Conservation (phyloP, 2,888 invertebrate species). For the Campoplex capitator region DNA sequence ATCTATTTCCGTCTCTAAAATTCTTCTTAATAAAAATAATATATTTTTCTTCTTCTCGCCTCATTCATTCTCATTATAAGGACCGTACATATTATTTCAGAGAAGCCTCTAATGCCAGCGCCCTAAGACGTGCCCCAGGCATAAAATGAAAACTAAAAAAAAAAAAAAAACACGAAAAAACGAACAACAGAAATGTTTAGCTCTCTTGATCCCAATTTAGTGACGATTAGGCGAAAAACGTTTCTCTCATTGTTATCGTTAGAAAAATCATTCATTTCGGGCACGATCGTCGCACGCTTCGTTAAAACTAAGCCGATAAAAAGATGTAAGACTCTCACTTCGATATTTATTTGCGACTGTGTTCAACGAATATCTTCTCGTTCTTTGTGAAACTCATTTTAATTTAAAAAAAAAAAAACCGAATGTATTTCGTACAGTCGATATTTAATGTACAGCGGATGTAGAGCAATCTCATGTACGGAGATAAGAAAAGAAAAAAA, state of each 20-base stretch:
- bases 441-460: constrained; percentile 66
- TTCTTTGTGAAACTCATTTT: constrained; percentile 7
- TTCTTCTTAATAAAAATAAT: constrained; percentile 29
- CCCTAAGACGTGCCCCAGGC: constrained; percentile 50
- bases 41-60: constrained; percentile 21
- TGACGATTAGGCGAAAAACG: constrained; percentile 32
- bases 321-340: constrained; percentile 36
- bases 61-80: constrained; percentile 51
- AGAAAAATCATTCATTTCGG: constrained; percentile 25
- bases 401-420: constrained; percentile 5
- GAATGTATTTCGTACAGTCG: constrained; percentile 49
- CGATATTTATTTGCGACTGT: constrained; percentile 37
- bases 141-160: constrained; percentile 20
- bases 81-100: constrained; percentile 64
- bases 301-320: constrained; percentile 21
- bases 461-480: constrained; percentile 76
- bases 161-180: constrained; percentile 6
- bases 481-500: constrained; percentile 67
- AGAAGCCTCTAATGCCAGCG: constrained; percentile 59
- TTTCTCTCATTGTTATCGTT: constrained; percentile 31
- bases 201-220: constrained; percentile 43
- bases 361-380: constrained; percentile 32
- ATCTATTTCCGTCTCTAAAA: constrained; percentile 45
- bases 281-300: constrained; percentile 60
- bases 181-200: constrained; percentile 19